phyloP scores from a whole-genome alignment of 1,140 invertebrate genomes.

The Maconellicoccus hirsutus region DNA sequence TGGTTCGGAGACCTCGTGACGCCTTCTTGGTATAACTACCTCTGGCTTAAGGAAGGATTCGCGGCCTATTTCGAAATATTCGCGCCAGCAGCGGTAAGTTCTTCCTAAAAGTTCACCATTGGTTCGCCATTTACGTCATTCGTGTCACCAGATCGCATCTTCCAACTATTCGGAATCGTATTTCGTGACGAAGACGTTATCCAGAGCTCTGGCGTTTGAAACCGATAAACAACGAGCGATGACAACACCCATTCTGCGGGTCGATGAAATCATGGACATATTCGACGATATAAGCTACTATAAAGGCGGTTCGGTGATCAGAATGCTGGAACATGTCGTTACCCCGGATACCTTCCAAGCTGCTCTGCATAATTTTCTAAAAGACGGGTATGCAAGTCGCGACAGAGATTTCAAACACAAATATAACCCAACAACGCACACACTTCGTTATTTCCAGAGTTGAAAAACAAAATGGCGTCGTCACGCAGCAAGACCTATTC shows the following conservation, averaged over 20 bases:
- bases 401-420: too few species aligned
- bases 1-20: slow-evolving; percentile 69
- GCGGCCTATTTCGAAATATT: slow-evolving; percentile 48
- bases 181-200: too few species aligned
- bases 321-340: neutral
- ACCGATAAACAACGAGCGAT: too few species aligned
- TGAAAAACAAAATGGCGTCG: neutral
- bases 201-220: too few species aligned
- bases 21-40: slow-evolving; percentile 66
- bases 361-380: neutral
- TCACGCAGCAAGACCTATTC: neutral
- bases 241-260: too few species aligned
- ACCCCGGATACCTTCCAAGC: neutral
- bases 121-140: neutral
- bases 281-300: neutral
- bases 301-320: neutral
- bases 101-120: neutral
- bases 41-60: slow-evolving; percentile 60
- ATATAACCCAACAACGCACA: too few species aligned
- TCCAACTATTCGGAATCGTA: too few species aligned
- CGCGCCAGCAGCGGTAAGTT: neutral
- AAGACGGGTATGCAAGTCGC: neutral
- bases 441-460: too few species aligned
- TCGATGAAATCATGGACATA: neutral
- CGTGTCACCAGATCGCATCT: neutral